Evolutionary conservation across 2,888 invertebrate genomes (phyloP), one percentile per base, ranked within the genome.

Genomic region (Eilema caniola): DNA sequence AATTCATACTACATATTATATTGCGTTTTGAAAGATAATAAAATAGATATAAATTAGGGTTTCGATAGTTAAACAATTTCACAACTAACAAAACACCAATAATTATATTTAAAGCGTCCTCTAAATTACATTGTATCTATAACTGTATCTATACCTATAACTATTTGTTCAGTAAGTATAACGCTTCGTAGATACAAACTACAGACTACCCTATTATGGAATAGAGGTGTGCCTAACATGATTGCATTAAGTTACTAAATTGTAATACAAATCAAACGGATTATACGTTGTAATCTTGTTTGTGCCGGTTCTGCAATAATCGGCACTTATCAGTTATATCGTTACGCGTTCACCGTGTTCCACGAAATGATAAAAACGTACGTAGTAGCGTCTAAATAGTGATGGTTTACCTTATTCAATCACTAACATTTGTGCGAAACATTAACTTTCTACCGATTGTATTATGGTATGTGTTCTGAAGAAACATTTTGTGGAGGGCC

Each of bases 231-330:
- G 10, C n/a, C 53, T 47, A 47, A 47, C 16, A 47, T 20, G 20
- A 47, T 47, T 47, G 47, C 47, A 47, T 47, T 47, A 47, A 47
- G n/a, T 53, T 59, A 7, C 14, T 25, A 24, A 57, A 57, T 57
- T 57, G 28, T 28, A 60, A 16, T 61, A 11, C n/a, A 33, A 61
- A 61, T 61, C 61, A 61, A 61, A 28, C 11, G n/a, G n/a, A 61
- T 61, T 66, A 66, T 28, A 47, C 28, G 2, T 4, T 28, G 23
- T 41, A 47, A 66, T 61, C 66, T 41, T 61, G 37, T 67, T 60
- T 67, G n/a, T 24, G 3, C 12, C n/a, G 4, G 28, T 66, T 66
- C 47, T 41, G 41, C 0, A 47, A 67, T 60, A 65, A 60, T 41
- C 24, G 20, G 47, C 14, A n/a, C 24, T 28, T 28, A 67, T 67